Percentiles rank a stretch among this genome's conserved stretches.
Evolutionary conservation across 1,140 invertebrate genomes (phyloP).

Genomic region (Brachionus paranguensis): DNA sequence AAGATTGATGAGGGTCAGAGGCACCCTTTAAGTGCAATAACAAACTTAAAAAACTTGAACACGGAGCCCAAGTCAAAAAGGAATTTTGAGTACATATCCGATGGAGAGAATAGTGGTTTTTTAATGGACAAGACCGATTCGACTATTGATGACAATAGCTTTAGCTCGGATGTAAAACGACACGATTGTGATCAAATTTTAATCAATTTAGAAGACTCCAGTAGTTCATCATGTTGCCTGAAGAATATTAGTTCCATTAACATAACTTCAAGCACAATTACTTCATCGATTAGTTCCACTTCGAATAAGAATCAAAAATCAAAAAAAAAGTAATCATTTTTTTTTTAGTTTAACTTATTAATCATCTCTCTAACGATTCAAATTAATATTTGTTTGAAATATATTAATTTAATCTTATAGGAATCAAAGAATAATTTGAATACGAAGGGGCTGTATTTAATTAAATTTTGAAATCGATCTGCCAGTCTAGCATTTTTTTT

Average conservation of each 20-base stretch:
- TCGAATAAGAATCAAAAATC: slow-evolving; percentile 22
- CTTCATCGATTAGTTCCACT: slow-evolving; percentile 8
- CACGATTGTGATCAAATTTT: not conserved
- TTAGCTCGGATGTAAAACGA: not conserved
- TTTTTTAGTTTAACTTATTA: not conserved
- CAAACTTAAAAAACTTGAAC: not conserved
- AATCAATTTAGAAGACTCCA: not conserved
- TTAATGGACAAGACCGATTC: not conserved
- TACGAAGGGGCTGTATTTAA: not conserved
- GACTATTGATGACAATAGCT: not conserved
- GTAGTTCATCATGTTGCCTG: not conserved
- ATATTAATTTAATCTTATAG: not conserved
- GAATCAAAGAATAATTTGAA: not conserved
- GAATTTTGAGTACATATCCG: not conserved
- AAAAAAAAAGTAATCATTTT: not conserved
- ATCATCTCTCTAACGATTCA: not conserved
- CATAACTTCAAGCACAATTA: slow-evolving; percentile 5
- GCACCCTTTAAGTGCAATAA: not conserved
- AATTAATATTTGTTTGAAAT: not conserved
- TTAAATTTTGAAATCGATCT: not conserved
- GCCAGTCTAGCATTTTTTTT: too few species aligned
- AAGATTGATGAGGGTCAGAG: not conserved
- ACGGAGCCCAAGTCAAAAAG: not conserved
- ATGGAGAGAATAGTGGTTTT: not conserved
- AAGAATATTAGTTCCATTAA: slow-evolving; percentile 1